Evolutionary conservation across 1,140 invertebrate species (phyloP).

Genomic region (Pseudoatta argentina): DNA sequence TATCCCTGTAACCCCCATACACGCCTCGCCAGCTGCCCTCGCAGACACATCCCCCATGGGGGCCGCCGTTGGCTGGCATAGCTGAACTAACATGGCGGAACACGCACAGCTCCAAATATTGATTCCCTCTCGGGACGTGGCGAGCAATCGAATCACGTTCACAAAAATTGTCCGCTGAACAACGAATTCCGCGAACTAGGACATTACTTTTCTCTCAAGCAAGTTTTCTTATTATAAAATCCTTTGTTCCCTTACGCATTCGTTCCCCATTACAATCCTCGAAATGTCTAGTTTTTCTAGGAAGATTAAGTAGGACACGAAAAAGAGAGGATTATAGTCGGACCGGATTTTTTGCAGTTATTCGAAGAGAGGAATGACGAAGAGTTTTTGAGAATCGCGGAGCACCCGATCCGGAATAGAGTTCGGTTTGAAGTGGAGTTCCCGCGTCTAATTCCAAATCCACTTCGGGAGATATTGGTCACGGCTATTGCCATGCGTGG

Average conservation of each 20-base stretch:
- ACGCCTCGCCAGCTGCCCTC: slow-evolving; percentile 80
- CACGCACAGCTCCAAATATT: slow-evolving; percentile 84
- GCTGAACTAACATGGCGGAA: slow-evolving; percentile 82
- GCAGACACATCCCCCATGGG: slow-evolving; percentile 78
- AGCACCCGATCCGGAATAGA: not conserved
- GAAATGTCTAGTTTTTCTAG: not conserved
- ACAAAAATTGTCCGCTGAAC: slow-evolving; percentile 33
- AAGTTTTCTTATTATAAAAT: not conserved
- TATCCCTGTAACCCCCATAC: slow-evolving; percentile 78
- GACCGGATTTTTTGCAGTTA: not conserved
- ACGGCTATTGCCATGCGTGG: slow-evolving; percentile 76
- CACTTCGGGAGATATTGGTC: slow-evolving; percentile 73
- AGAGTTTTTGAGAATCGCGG: slow-evolving; percentile 33
- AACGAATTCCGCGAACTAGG: not conserved
- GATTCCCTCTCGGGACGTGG: slow-evolving; percentile 80
- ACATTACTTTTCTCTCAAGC: not conserved
- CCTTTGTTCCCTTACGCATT: slow-evolving; percentile 29
- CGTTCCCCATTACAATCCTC: not conserved
- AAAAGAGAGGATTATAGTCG: not conserved
- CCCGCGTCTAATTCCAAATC: slow-evolving; percentile 65
- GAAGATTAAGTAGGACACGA: not conserved
- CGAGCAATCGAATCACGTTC: slow-evolving; percentile 38
- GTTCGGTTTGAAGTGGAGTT: slow-evolving; percentile 11
- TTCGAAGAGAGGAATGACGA: slow-evolving; percentile 10
- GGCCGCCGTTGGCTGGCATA: slow-evolving; percentile 68